Evolutionary conservation across 2,797 vertebrate species (phyloP).

Genomic region (Staurois parvus): DNA sequence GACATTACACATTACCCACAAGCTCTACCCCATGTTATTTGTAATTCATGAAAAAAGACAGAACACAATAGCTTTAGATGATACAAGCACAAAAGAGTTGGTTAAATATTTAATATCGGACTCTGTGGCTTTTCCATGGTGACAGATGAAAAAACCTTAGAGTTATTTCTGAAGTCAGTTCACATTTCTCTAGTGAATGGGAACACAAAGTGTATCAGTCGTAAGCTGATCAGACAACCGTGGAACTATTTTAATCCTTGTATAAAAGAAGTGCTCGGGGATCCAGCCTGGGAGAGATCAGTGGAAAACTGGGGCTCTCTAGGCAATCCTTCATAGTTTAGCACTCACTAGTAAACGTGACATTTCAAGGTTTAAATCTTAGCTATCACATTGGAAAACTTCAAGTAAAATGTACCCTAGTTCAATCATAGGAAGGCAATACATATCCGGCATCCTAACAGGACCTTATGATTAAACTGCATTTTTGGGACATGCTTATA

Average conservation of each 20-base stretch:
- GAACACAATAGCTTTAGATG: conserved; percentile 17
- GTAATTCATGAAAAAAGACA: conserved; percentile 12
- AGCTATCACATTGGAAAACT: not conserved
- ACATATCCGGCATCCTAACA: too few species aligned
- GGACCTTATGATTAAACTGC: too few species aligned
- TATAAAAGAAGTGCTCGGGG: conserved; percentile 69
- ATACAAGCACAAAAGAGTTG: conserved; percentile 19
- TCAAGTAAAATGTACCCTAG: not conserved
- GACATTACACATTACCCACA: not conserved
- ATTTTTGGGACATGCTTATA: not conserved
- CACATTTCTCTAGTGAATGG: conserved; percentile 14
- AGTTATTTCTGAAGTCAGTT: conserved; percentile 39
- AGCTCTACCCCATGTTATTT: conserved; percentile 24
- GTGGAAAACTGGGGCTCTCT: conserved; percentile 63
- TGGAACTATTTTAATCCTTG: conserved; percentile 74
- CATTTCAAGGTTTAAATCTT: not conserved
- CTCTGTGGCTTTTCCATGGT: conserved; percentile 6
- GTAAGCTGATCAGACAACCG: conserved; percentile 44
- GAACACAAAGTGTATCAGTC: conserved; percentile 6
- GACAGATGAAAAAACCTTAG: conserved; percentile 4
- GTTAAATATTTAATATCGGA: conserved; percentile 43
- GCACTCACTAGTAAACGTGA: not conserved
- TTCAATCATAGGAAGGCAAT: not conserved
- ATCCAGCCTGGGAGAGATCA: conserved; percentile 66
- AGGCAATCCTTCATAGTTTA: not conserved